phyloP scores from a whole-genome alignment of 2,113 vertebrate species.

The Channa argus region DNA sequence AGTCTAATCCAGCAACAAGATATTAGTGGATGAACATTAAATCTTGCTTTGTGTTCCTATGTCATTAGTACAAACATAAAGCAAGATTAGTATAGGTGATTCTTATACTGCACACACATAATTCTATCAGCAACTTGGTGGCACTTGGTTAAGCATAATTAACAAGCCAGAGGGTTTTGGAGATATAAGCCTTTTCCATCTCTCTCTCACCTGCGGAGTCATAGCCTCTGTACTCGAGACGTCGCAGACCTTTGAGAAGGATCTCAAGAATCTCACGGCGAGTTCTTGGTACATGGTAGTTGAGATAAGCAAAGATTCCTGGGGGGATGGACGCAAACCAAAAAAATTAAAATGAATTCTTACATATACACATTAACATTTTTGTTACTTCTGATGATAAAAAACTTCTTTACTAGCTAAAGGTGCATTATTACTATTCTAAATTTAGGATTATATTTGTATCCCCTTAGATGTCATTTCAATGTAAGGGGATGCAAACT shows the following conservation, averaged over 20 bases:
- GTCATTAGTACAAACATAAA: not conserved
- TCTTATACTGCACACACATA: not conserved
- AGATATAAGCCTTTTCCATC: conserved; percentile 6
- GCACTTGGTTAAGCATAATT: not conserved
- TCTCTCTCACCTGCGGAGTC: conserved; percentile 92
- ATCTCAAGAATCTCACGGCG: conserved; percentile 97
- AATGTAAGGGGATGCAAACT: too few relatives aligned
- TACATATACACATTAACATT: too few relatives aligned
- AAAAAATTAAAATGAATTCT: too few relatives aligned
- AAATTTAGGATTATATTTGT: too few relatives aligned
- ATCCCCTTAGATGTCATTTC: too few relatives aligned
- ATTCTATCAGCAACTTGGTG: not conserved
- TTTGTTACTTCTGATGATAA: too few relatives aligned
- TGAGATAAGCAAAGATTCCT: conserved; percentile 99
- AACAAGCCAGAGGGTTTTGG: conserved; percentile 8
- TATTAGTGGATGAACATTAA: conserved; percentile 13
- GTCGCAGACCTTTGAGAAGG: conserved; percentile 94
- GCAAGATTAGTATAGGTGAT: not conserved
- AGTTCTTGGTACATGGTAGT: conserved; percentile 96
- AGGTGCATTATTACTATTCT: too few relatives aligned
- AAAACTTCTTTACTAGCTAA: too few relatives aligned
- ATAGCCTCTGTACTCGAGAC: conserved; percentile 97
- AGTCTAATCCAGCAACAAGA: not conserved
- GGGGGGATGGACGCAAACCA: not conserved
- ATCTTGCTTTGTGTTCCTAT: not conserved